Base-by-base conservation (phyloP, 2,113 vertebrate genomes). In the Heterochromis multidens region DNA sequence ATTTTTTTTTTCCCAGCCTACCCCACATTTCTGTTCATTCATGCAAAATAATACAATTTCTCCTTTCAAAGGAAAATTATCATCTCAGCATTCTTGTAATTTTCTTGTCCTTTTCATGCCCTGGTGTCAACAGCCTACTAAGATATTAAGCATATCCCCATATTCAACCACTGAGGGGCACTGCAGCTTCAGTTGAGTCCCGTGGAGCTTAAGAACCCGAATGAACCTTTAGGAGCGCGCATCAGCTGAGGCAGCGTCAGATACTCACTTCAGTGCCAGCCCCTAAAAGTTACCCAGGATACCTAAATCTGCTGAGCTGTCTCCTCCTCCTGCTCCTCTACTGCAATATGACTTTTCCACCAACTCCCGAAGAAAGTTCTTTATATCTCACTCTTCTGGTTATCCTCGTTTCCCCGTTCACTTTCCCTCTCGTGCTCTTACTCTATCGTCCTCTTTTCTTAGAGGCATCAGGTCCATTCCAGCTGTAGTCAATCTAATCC, bases 281-380 rank as follows among this genome's bases (percentile, higher is more conserved):
- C 89, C 79, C 89, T 90, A 90, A 93, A 91, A 85, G 87, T 95
- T 94, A 92, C 89, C 86, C 86, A 87, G 92, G 88, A 92, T 92
- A 72, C 89, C 87, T 59, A 93, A 94, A 94, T 91, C 81, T 95
- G 95, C 96, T 95, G 95, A 96, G 93, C 89, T 93, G 89, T 89
- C 91, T 91, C 60, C 86, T 90, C 85, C 85, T 56, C 49, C 79
- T 17, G 17, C 80, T 87, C 54, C 83, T 82, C 72, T 90, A 89
- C 93, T 82, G 93, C 94, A 94, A 83, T 93, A 93, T 88, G 89
- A 91, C 93, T 92, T 93, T 93, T 87, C 63, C 78, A 27, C 74
- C 88, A 84, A 86, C 74, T 89, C 77, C 56, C 4, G 21, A 63
- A 86, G 87, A 92, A 93, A 92, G 79, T 89, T 93, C 76, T 85